Evolutionary conservation across 1,140 invertebrate species (phyloP), one percentile per base, ranked within the genome.

Genomic region (Notospermus geniculatus): DNA sequence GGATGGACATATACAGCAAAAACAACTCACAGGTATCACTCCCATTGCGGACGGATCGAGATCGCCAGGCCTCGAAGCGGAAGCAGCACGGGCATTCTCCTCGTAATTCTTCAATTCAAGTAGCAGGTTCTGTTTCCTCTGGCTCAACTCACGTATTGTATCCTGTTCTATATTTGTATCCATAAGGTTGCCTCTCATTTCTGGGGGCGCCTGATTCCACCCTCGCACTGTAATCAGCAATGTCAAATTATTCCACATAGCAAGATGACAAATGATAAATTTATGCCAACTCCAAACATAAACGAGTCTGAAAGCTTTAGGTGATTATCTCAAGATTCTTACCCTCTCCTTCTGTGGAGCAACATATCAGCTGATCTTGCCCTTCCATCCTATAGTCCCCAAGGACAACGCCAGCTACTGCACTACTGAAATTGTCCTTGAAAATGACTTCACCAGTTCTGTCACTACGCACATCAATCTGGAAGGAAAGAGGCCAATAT

Each of bases 271-370:
- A n/a, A n/a, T n/a, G n/a, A n/a, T n/a, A n/a, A n/a, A n/a, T n/a
- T n/a, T n/a, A n/a, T n/a, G n/a, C n/a, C n/a, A n/a, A n/a, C n/a
- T n/a, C n/a, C n/a, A n/a, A n/a, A n/a, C n/a, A n/a, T n/a, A n/a
- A n/a, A n/a, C n/a, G n/a, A n/a, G n/a, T n/a, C n/a, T n/a, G n/a
- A n/a, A n/a, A n/a, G n/a, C n/a, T n/a, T n/a, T n/a, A n/a, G n/a
- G n/a, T n/a, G n/a, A n/a, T n/a, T n/a, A 4, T 36, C 15, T 36
- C 5, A 36, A 4, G 27, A 29, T 13, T 32, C 28, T 73, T 84
- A 93, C 92, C 89, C 90, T 95, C 92, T 9, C 94, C 94, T 71
- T 87, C 87, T 41, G 86, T 84, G 2, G 92, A 91, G 62, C 92
- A 88, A 65, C 90, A 89, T 54, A 96, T 88, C 5, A 96, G 81